Evolutionary conservation across 2,888 invertebrate species (phyloP), one percentile per base, ranked within the genome.

Genomic region (Meiosimyza decipiens): DNA sequence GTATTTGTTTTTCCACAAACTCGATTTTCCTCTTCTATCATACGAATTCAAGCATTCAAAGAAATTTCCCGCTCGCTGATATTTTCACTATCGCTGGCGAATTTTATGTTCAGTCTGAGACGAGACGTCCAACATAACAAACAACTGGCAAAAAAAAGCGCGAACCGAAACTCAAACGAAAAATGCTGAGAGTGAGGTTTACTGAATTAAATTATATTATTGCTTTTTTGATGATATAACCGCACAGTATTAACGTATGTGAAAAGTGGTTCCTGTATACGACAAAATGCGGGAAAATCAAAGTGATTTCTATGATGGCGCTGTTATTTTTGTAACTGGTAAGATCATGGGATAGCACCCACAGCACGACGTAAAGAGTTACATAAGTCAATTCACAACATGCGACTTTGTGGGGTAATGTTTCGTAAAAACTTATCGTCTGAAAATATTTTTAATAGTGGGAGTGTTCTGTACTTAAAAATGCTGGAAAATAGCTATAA

Each of bases 251-350:
- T 40, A 9, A 9, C 40, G 40, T 7, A 7, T 2, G 40, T 40
- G 4, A 40, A 9, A 40, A 9, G 40, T 40, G 40, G 40, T 28
- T 28, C 28, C 28, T 28, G 28, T 28, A 28, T 4, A 9, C 6
- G 13, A 28, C 15, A 33, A 59, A 18, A 69, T 69, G 69, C 5
- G 60, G 12, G 28, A 16, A 28, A 9, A 49, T 47, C 60, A 60
- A 13, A 12, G 62, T 40, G 80, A 83, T 73, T 80, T 83, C 65
- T 85, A 85, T 49, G 73, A 80, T 54, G 79, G 84, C 67, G 79
- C 85, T 0, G 80, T 82, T 15, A 79, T 86, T 64, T 85, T 86
- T 72, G 82, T 86, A 73, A 86, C 85, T 60, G 85, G 85, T 79
- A 75, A 74, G 74, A 22, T 0, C 9, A 28, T 28, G 3, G 3